Evolutionary conservation across 1,140 invertebrate genomes (phyloP), one percentile per base, ranked within the genome.

Genomic region (Caenorhabditis briggsae): DNA sequence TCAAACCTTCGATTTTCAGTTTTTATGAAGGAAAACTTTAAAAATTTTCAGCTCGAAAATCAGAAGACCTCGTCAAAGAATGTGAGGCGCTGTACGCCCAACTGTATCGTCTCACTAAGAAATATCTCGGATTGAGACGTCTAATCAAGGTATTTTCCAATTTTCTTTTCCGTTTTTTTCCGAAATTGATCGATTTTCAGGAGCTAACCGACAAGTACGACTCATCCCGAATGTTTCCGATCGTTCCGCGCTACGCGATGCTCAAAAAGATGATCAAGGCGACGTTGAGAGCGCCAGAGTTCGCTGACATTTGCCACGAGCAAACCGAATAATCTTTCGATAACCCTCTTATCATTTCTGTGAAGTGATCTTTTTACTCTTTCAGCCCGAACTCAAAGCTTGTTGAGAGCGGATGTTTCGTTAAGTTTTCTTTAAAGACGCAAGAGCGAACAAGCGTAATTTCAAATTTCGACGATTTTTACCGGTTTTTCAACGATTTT

Each of bases 221-320:
- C 89, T 95, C 95, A 91, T 96, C 96, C 46, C 96, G 97, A 93
- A 94, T 96, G 90, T 97, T 97, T 92, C 96, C 96, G 56, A 96
- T 97, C 93, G 95, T 97, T 90, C 96, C 96, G 18, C 95, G 96
- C 43, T 97, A 97, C 94, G 96, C 95, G 65, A 96, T 97, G 94
- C 94, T 97, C 78, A 97, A 97, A 93, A 96, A 97, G 91, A 96
- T 97, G 96, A 97, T 97, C 92, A 97, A 96, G 93, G 96, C 96
- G 91, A 96, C 97, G 89, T 96, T 97, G 95, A 95, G 96, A 89
- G 95, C 97, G 93, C 96, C 96, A 8, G 96, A 96, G 93, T 97
- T 97, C 93, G 96, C 97, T 95, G 96, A 97, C 94, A 96, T 97
- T 65, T 97, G 96, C 93, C 96, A 97, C 92, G 96, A 97, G 89